Conservation (phyloP, 2,797 vertebrate genomes). For the Anguilla marmorata region DNA sequence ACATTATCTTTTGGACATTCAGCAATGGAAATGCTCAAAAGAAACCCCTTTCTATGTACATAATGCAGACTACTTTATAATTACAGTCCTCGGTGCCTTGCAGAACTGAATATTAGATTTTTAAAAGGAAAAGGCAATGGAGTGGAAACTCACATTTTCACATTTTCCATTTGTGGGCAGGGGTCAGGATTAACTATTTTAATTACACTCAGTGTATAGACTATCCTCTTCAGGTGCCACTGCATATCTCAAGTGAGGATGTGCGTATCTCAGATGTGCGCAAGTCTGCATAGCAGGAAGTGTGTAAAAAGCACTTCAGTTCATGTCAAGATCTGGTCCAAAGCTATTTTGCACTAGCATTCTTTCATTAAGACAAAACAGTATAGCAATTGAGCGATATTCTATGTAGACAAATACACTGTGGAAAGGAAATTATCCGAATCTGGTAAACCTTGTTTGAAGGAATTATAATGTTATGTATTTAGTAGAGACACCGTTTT, state of each 20-base stretch:
- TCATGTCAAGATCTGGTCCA: neutral
- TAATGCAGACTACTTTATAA: neutral
- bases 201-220: neutral
- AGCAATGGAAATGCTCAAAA: neutral
- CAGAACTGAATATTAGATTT: neutral
- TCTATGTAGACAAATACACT: neutral
- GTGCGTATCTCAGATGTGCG: neutral
- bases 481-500: neutral
- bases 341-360: neutral
- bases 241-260: neutral
- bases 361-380: neutral
- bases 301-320: neutral
- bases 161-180: neutral
- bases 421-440: neutral
- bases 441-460: neutral
- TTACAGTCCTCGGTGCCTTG: neutral
- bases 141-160: neutral
- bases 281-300: neutral
- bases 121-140: neutral
- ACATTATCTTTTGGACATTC: neutral
- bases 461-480: neutral
- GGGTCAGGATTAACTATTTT: constrained; percentile 2
- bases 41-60: neutral
- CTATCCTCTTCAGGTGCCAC: neutral
- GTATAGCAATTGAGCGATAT: neutral